phyloP scores from a whole-genome alignment of 2,888 invertebrate genomes.

The Matsumyia berberina region DNA sequence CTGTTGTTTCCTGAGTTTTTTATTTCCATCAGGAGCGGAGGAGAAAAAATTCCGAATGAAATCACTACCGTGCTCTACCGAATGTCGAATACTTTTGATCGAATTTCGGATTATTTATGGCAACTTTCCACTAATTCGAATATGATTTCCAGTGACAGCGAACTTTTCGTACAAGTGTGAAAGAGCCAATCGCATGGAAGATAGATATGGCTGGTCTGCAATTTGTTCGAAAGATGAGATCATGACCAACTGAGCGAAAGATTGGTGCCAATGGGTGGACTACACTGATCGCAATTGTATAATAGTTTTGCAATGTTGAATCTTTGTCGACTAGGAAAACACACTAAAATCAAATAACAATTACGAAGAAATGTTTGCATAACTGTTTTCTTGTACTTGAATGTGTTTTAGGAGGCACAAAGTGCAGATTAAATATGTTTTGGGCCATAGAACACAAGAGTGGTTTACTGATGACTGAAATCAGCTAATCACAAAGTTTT shows the following conservation, averaged over 20 bases:
- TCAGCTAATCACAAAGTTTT: too few species aligned
- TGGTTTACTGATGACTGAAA: too few species aligned
- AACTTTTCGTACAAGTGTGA: slow-evolving; percentile 20
- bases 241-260: slow-evolving; percentile 53
- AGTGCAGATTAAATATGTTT: too few species aligned
- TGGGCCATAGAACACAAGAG: too few species aligned
- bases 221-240: slow-evolving; percentile 39
- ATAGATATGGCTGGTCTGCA: not conserved
- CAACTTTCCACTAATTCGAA: slow-evolving; percentile 60
- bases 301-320: not conserved
- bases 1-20: slow-evolving; percentile 78
- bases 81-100: slow-evolving; percentile 69
- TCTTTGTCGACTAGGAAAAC: too few species aligned
- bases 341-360: too few species aligned
- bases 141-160: slow-evolving; percentile 33
- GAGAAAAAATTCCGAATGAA: slow-evolving; percentile 16
- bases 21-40: slow-evolving; percentile 82
- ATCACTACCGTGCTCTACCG: slow-evolving; percentile 51
- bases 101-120: slow-evolving; percentile 62
- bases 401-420: too few species aligned
- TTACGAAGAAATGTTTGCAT: too few species aligned
- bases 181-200: not conserved
- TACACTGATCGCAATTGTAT: not conserved
- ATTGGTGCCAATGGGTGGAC: not conserved
- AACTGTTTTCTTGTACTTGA: too few species aligned